Percentiles rank a stretch among this genome's conserved stretches.
phyloP scores from a whole-genome alignment of 2,113 vertebrate species.

The Upupa epops region DNA sequence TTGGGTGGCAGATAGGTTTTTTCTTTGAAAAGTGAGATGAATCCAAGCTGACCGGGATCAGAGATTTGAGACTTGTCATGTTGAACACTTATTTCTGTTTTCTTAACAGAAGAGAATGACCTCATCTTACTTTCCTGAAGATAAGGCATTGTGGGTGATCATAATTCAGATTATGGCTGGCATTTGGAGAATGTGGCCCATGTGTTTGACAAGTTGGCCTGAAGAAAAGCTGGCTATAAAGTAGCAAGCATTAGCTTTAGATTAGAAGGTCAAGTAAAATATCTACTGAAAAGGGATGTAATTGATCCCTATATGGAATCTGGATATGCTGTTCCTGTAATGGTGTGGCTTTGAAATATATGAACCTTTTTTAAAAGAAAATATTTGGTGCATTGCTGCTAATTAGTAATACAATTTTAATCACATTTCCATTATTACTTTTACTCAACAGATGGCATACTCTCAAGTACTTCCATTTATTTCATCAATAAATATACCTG shows the following conservation, averaged over 20 bases:
- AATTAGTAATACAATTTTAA: not conserved
- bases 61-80: constrained; percentile 30
- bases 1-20: not conserved
- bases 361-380: not conserved
- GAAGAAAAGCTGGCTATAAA: constrained; percentile 39
- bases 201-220: constrained; percentile 49
- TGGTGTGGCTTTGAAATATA: not conserved
- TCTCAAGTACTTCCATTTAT: constrained; percentile 2
- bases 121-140: constrained; percentile 29
- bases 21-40: not conserved
- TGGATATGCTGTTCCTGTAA: not conserved
- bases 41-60: not conserved
- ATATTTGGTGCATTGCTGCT: not conserved
- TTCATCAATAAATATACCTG: not conserved
- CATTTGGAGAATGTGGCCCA: constrained; percentile 44
- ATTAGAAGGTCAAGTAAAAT: constrained; percentile 60
- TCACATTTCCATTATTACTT: not conserved
- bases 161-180: constrained; percentile 16
- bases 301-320: not conserved
- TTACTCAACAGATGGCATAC: not conserved
- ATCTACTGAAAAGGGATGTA: not conserved
- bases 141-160: constrained; percentile 46
- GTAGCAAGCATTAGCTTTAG: constrained; percentile 36
- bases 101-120: constrained; percentile 35
- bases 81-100: constrained; percentile 46